Evolutionary conservation across 2,888 invertebrate genomes (phyloP), one percentile per base, ranked within the genome.

Genomic region (Tetranychus truncatus): DNA sequence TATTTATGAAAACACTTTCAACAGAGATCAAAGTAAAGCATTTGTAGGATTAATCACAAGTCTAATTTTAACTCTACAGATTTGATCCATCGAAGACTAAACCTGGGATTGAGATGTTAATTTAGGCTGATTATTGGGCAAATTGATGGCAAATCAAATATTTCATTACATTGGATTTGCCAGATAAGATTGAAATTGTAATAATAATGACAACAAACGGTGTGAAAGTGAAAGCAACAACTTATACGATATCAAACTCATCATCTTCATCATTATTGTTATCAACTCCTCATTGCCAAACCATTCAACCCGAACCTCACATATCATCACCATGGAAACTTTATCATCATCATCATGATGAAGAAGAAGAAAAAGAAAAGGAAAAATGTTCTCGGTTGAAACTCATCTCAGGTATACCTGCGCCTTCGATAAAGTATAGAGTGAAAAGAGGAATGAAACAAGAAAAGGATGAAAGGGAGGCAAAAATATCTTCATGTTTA

Each of bases 311-410:
- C 7, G 20, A 69, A 24, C 20, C 69, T 24, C 20, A 24, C 69
- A 69, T 69, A 24, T 69, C 69, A 24, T 69, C 69, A 69, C 69
- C 34, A 24, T 69, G 20, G 69, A 24, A 69, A 69, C 20, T 20
- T 24, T 11, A 69, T 20, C 34, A 69, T 69, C 11, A 24, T 24
- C 11, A n/a, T 20, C 69, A n/a, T 20, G 34, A 11, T 24, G 20
- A 69, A 20, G 20, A 69, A 24, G 34, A 24, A 67, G 67, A n/a
- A 21, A 66, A n/a, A 66, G 15, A 66, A n/a, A 66, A n/a, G n/a
- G 66, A 66, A 6, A 66, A 34, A 34, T 55, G 11, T 15, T 55
- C 55, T 55, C 55, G 55, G 55, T 55, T 55, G 55, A 55, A 55
- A 55, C 55, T 55, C 55, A 55, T 55, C 55, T 55, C 55, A 55